phyloP scores from a whole-genome alignment of 2,888 invertebrate species.

The Drosophila anomalipes region DNA sequence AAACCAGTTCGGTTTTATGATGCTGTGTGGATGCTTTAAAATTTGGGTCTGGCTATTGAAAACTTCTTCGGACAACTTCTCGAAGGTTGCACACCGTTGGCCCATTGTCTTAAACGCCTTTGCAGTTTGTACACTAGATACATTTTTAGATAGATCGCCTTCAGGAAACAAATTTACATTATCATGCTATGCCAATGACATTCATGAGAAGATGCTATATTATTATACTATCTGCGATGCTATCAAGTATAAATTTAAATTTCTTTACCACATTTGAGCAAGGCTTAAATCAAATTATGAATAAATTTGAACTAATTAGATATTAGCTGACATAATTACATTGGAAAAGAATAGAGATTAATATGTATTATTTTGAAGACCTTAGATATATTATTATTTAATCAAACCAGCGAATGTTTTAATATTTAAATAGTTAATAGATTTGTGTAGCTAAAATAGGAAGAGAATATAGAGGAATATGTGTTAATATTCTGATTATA shows the following conservation, averaged over 20 bases:
- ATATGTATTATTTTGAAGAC: background rate
- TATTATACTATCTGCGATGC: background rate
- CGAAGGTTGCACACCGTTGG: slow-evolving; percentile 37
- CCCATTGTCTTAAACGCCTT: slow-evolving; percentile 24
- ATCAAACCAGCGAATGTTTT: background rate
- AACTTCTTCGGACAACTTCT: slow-evolving; percentile 38
- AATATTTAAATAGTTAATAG: background rate
- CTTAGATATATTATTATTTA: background rate
- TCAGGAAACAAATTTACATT: slow-evolving; percentile 30
- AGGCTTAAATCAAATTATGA: background rate
- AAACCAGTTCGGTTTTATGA: slow-evolving; percentile 50
- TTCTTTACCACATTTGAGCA: background rate
- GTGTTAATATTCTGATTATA: background rate
- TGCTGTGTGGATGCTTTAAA: slow-evolving; percentile 1
- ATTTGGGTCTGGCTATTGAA: slow-evolving; percentile 44
- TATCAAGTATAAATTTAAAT: background rate
- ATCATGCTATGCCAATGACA: background rate
- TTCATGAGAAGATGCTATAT: background rate
- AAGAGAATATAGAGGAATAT: background rate
- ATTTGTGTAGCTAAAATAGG: background rate
- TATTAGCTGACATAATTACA: background rate
- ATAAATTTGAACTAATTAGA: background rate
- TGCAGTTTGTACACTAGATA: background rate
- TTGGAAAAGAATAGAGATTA: background rate
- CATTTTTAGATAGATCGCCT: slow-evolving; percentile 18